Evolutionary conservation across 2,888 invertebrate species (phyloP).

Genomic region (Geophilus truncorum): DNA sequence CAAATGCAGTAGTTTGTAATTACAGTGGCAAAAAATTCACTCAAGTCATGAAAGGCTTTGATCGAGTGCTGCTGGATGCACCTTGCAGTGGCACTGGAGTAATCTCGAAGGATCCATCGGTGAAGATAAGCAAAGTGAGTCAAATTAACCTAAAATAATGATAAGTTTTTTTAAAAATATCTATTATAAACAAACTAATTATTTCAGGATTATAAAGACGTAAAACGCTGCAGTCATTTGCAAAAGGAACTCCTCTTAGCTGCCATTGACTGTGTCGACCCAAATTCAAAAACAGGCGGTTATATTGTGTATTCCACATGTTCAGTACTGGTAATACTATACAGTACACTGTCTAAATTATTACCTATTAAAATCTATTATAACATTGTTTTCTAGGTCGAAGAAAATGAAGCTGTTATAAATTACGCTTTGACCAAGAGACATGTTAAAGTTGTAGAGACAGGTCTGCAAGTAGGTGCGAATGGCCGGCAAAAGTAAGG

Average conservation of each 20-base stretch:
- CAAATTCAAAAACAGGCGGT: slow-evolving; percentile 86
- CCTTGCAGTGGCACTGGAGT: slow-evolving; percentile 99
- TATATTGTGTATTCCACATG: slow-evolving; percentile 98
- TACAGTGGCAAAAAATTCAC: slow-evolving; percentile 86
- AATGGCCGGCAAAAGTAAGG: slow-evolving; percentile 59
- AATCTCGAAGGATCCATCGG: slow-evolving; percentile 92
- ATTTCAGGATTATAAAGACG: slow-evolving; percentile 69
- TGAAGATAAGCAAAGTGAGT: slow-evolving; percentile 74
- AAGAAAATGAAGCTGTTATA: slow-evolving; percentile 97
- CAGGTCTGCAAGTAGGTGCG: slow-evolving; percentile 90
- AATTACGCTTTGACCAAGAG: slow-evolving; percentile 91
- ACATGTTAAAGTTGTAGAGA: slow-evolving; percentile 82
- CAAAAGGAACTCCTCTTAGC: slow-evolving; percentile 87
- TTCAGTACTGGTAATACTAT: slow-evolving; percentile 67
- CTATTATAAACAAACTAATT: too few relatives aligned
- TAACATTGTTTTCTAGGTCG: slow-evolving; percentile 58
- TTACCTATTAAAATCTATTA: neutral
- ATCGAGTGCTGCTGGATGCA: slow-evolving; percentile 92
- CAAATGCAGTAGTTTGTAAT: slow-evolving; percentile 83
- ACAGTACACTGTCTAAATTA: slow-evolving; percentile 31
- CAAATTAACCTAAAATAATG: too few relatives aligned
- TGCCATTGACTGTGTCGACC: slow-evolving; percentile 95
- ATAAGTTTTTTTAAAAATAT: too few relatives aligned
- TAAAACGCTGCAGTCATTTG: slow-evolving; percentile 83
- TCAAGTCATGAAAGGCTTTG: slow-evolving; percentile 79